Percentiles rank a stretch among this genome's conserved stretches.
Evolutionary conservation across 2,113 vertebrate genomes (phyloP).

Genomic region (Crotalus viridis): DNA sequence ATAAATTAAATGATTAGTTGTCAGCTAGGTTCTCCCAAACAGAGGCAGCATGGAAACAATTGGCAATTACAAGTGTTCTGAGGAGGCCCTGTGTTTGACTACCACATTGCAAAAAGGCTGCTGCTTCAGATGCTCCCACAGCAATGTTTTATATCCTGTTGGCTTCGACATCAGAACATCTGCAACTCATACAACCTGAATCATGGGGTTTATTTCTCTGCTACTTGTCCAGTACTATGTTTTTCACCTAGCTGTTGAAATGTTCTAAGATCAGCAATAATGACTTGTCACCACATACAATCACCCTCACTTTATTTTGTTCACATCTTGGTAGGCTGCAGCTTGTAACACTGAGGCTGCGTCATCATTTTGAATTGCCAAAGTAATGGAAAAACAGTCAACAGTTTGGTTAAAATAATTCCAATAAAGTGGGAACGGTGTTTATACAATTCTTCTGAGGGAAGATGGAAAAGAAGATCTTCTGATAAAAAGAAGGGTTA

Average conservation of each 20-base stretch:
- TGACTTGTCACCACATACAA: neutral
- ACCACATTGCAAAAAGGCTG: neutral
- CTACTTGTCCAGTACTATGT: neutral
- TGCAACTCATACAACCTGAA: neutral
- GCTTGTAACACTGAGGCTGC: neutral
- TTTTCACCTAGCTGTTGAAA: neutral
- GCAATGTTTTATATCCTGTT: neutral
- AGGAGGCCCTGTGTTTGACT: neutral
- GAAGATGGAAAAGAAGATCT: neutral
- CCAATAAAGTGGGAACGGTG: neutral
- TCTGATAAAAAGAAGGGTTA: neutral
- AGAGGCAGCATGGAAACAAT: neutral
- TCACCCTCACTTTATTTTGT: neutral
- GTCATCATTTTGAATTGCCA: neutral
- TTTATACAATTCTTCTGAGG: neutral
- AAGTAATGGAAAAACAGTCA: neutral
- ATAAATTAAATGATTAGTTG: neutral
- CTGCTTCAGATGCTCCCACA: neutral
- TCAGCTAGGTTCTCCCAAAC: neutral
- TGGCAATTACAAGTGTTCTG: neutral
- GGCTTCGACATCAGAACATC: neutral
- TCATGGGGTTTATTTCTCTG: neutral
- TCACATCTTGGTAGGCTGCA: neutral
- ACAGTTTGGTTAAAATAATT: neutral
- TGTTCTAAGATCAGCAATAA: neutral